These are phyloP conservation scores for Trematomus bernacchii DNA, from an alignment of 2,797 vertebrate genomes.

Conservation along the genomic window DNA sequence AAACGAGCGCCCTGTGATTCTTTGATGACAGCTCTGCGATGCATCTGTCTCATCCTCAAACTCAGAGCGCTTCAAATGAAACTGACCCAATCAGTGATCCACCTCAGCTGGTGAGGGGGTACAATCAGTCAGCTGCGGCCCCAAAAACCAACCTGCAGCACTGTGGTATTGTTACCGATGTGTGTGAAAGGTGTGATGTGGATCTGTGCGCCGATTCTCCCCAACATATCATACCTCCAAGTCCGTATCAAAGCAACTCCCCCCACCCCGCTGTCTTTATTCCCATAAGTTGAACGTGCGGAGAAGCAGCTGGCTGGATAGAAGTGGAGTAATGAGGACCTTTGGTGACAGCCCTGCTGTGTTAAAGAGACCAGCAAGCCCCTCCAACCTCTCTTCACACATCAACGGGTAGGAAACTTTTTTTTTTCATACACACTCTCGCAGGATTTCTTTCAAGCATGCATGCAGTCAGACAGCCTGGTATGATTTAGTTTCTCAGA, in stretches of 20 bases:
- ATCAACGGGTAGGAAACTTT: conserved; percentile 24
- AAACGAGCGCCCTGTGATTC: conserved; percentile 17
- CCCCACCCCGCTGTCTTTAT: conserved; percentile 17
- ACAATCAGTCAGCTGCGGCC: conserved; percentile 23
- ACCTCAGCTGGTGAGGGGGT: conserved; percentile 36
- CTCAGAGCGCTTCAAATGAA: conserved; percentile 30
- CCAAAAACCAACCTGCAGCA: conserved; percentile 2
- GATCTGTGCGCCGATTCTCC: conserved; percentile 11
- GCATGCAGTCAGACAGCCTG: conserved; percentile 3
- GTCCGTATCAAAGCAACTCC: conserved; percentile 39
- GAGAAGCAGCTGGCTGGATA: conserved; percentile 35
- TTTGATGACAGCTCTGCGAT: conserved; percentile 11
- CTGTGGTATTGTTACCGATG: neutral
- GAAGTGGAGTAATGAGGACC: conserved; percentile 58
- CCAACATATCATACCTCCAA: conserved; percentile 24
- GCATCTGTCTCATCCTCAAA: conserved; percentile 36
- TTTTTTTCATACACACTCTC: conserved; percentile 2
- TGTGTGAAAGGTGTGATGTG: conserved; percentile 31
- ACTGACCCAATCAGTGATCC: conserved; percentile 24
- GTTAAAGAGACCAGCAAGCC: conserved; percentile 47
- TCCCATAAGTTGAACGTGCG: conserved; percentile 37
- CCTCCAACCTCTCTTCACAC: conserved; percentile 16
- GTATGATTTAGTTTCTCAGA: neutral
- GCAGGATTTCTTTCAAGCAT: neutral
- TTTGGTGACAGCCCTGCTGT: conserved; percentile 52